Conservation (phyloP, 2,113 vertebrate species). For the Arvicanthis niloticus region DNA sequence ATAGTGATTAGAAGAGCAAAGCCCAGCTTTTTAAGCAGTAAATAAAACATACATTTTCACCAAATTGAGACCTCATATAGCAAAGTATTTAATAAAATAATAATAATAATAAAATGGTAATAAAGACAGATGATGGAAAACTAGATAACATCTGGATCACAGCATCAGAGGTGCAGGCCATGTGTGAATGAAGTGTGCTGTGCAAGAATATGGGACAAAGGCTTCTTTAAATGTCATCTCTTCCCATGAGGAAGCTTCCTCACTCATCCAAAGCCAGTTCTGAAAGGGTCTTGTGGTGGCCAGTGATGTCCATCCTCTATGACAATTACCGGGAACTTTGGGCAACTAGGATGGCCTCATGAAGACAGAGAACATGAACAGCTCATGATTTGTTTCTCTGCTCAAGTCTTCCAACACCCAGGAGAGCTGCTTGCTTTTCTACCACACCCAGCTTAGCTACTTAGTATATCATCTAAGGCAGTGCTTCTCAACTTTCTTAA, state of each 20-base stretch:
- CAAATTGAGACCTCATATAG: conserved; percentile 30
- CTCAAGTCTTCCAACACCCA: not conserved
- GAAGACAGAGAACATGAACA: not conserved
- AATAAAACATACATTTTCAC: conserved; percentile 66
- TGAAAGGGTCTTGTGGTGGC: not conserved
- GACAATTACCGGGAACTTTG: not conserved
- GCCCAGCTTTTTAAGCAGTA: conserved; percentile 54
- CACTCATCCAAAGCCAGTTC: not conserved
- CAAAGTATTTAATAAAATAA: not conserved
- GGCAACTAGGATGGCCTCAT: not conserved
- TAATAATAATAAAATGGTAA: conserved; percentile 47
- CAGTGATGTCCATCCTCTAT: not conserved
- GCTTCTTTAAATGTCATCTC: not conserved
- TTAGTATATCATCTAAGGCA: not conserved
- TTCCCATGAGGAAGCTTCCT: not conserved
- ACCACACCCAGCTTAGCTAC: not conserved
- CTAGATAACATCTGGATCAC: conserved; percentile 4
- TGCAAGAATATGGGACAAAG: not conserved
- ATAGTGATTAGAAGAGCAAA: conserved; percentile 51
- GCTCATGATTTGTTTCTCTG: not conserved
- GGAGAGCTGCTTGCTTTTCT: not conserved
- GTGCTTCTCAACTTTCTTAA: not conserved
- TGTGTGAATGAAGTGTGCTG: not conserved
- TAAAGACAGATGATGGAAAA: conserved; percentile 34
- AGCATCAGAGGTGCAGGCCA: not conserved